These are phyloP conservation scores for Melieria picta DNA, from an alignment of 2,888 invertebrate species.

Conservation along the genomic window DNA sequence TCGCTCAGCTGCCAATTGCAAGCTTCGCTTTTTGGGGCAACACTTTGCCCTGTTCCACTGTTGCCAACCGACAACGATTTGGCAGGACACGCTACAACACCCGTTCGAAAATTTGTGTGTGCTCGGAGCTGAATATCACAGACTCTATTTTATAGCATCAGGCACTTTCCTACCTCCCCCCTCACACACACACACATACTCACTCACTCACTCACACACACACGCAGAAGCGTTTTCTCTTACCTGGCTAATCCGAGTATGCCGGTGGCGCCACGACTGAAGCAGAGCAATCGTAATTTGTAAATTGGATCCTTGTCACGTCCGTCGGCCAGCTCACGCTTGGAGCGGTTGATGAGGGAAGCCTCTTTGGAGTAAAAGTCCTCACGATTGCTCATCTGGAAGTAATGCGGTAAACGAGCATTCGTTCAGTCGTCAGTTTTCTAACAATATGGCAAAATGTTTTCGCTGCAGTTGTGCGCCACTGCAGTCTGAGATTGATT, in stretches of 20 bases:
- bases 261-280: slow-evolving; percentile 86
- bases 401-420: slow-evolving; percentile 22
- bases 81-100: too few relatives aligned
- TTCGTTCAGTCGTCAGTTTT: slow-evolving; percentile 1
- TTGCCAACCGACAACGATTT: too few relatives aligned
- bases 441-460: background rate
- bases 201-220: background rate
- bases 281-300: slow-evolving; percentile 83
- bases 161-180: background rate
- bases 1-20: too few relatives aligned
- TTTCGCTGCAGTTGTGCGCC: background rate
- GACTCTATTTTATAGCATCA: background rate
- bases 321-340: slow-evolving; percentile 73
- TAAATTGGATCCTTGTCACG: slow-evolving; percentile 80
- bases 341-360: slow-evolving; percentile 80
- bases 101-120: too few relatives aligned
- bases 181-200: background rate
- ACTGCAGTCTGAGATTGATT: background rate
- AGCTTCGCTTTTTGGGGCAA: background rate
- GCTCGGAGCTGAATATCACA: too few relatives aligned
- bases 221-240: slow-evolving; percentile 47
- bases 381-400: slow-evolving; percentile 52
- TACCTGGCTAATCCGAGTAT: slow-evolving; percentile 89
- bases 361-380: slow-evolving; percentile 71
- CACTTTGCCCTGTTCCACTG: too few relatives aligned